A percentile compares a stretch with the other conserved stretches of the same genome.
Evolutionary conservation across 2,113 vertebrate genomes (phyloP).

Genomic region (Eptesicus fuscus): DNA sequence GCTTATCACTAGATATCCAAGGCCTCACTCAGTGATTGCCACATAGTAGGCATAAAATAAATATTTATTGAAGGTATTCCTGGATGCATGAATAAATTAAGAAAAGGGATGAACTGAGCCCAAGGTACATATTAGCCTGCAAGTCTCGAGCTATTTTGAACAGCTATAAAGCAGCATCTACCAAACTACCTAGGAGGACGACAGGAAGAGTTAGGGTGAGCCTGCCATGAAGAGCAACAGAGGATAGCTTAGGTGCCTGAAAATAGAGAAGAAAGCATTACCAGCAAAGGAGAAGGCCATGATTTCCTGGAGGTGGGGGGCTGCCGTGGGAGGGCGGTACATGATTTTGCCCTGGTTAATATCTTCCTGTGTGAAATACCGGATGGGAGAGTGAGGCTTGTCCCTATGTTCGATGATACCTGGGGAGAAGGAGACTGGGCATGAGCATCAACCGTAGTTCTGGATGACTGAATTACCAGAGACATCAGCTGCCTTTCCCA

Average conservation of each 20-base stretch:
- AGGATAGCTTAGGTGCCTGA: background rate
- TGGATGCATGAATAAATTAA: background rate
- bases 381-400: constrained; percentile 80
- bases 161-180: background rate
- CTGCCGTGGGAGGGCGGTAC: constrained; percentile 89
- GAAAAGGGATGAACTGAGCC: background rate
- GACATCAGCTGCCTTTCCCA: background rate
- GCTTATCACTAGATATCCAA: background rate
- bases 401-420: constrained; percentile 90
- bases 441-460: background rate
- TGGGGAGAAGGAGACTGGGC: constrained; percentile 48
- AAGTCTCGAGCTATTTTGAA: background rate
- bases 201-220: background rate
- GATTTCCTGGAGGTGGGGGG: constrained; percentile 91
- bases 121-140: background rate
- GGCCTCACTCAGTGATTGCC: background rate
- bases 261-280: constrained; percentile 64
- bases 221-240: background rate
- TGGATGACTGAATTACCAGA: background rate
- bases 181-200: background rate
- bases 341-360: constrained; percentile 87
- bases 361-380: constrained; percentile 91
- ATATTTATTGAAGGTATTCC: background rate
- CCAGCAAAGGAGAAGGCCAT: constrained; percentile 93
- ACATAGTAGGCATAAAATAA: background rate